Base-by-base conservation (phyloP, 2,797 vertebrate genomes). In the Thaleichthys pacificus region DNA sequence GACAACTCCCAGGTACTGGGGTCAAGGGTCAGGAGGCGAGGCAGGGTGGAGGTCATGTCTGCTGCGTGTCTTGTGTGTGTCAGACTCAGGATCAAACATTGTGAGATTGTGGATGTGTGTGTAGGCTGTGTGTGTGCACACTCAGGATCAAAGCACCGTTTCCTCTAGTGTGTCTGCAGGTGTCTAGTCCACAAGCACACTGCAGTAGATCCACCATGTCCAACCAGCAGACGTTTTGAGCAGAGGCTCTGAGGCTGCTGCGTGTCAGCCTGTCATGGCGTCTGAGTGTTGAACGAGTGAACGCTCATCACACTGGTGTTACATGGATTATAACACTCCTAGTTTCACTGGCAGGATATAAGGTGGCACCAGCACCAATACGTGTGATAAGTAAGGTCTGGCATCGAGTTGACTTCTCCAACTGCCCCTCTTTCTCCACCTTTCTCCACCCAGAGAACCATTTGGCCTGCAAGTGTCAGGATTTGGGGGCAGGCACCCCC, bases 131-230 rank as follows among this genome's bases (percentile, higher is more conserved):
- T 54, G 6, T 19, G 6, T 14, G 17, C 51, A 51, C 14, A 54
- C 70, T 51, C 42, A 21, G 61, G 78, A 84, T 88, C 82, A 89
- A 89, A 89, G 88, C 71, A 24, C 28, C 67, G 62, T 58, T 60
- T 73, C 38, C 57, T 85, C 81, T 87, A 77, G 85, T 76, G 85
- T 76, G 82, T 78, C 66, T 81, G 76, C 80, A 81, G 82, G 85
- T 83, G 67, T 77, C 77, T 57, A 61, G 78, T 69, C 57, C n/a
- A 85, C 71, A 77, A 77, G 79, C 51, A 61, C 58, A 61, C 58
- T 24, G 7, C 11, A 42, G 38, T 26, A 61, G 58, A 24, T 1
- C 11, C 3, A 38, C 30, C 17, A 5, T 30, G 26, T 63, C 61
- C 28, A 63, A 2, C 15, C 17, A 54, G 51, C 4, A n/a, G 51